Base-by-base conservation (phyloP, 2,888 invertebrate genomes). In the Calameuta idolon region DNA sequence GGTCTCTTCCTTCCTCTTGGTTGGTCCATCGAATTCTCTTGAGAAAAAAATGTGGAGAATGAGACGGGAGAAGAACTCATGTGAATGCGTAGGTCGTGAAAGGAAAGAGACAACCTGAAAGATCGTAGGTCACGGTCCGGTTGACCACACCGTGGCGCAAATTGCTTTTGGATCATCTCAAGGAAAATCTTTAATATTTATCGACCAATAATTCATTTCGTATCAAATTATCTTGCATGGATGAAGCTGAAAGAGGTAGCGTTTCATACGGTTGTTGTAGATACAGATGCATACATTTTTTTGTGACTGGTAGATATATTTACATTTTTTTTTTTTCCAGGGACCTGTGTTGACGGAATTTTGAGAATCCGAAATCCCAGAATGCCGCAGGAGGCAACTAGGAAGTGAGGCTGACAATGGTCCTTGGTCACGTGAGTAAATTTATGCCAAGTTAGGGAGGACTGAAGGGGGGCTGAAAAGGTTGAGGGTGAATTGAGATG, bases 1-100 rank as follows among this genome's bases (percentile, higher is more conserved):
- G 79, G 82, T 83, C 81, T 83, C 84, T 84, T 85, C 83, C 83
- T 83, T 84, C 82, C 83, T 85, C 82, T 80, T 75, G 69, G 23
- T 55, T 55, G 76, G 80, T 78, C 80, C 82, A 80, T 81, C 79
- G 81, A 85, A 83, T 82, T 84, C 80, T 75, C 23, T 9, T 23
- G 55, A 55, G 23, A 23, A 55, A 55, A 55, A 23, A 23, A 40
- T 55, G 23, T 55, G 55, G 23, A 12, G 23, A 55, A 55, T 23
- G 55, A 55, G 55, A 55, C 23, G 23, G 55, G 55, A 55, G 55
- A 55, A 55, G 23, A 23, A 9, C 23, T 23, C 9, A 9, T 9
- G 23, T 55, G 23, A 23, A 9, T 9, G 55, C 23, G 55, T 23
- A 23, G 55, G 55, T 55, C 55, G 55, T 55, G 55, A 55, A 55